Evolutionary conservation across 1,140 invertebrate species (phyloP).

Genomic region (Musca vetustissima): DNA sequence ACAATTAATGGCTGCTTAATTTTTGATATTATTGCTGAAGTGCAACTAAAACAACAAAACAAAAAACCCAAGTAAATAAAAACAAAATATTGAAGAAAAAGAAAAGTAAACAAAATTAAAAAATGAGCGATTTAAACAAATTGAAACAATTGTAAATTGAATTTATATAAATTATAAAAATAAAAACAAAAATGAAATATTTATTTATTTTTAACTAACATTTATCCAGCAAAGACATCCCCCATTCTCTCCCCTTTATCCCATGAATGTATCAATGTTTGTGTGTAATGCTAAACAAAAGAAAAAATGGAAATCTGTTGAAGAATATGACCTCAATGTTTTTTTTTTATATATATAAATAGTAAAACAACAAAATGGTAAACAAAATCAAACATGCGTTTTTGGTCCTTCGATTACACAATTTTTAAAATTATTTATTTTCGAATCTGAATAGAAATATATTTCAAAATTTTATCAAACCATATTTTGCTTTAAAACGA

Average conservation of each 20-base stretch:
- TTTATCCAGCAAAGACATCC: too few relatives aligned
- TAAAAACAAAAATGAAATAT: neutral
- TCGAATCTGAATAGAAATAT: too few relatives aligned
- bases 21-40: constrained; percentile 23
- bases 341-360: too few relatives aligned
- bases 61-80: constrained; percentile 13
- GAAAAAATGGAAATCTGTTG: too few relatives aligned
- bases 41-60: constrained; percentile 9
- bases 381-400: too few relatives aligned
- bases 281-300: too few relatives aligned
- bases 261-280: neutral
- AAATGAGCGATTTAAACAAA: constrained; percentile 13
- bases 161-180: constrained; percentile 20
- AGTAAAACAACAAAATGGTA: too few relatives aligned
- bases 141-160: constrained; percentile 26
- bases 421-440: too few relatives aligned
- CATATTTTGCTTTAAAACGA: too few relatives aligned
- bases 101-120: constrained; percentile 16
- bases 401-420: too few relatives aligned
- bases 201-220: constrained; percentile 13
- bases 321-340: too few relatives aligned
- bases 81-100: neutral
- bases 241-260: neutral
- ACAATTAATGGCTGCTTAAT: constrained; percentile 18
- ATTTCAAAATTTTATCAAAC: too few relatives aligned